phyloP scores from a whole-genome alignment of 2,888 invertebrate species.

The Heliconius sara region DNA sequence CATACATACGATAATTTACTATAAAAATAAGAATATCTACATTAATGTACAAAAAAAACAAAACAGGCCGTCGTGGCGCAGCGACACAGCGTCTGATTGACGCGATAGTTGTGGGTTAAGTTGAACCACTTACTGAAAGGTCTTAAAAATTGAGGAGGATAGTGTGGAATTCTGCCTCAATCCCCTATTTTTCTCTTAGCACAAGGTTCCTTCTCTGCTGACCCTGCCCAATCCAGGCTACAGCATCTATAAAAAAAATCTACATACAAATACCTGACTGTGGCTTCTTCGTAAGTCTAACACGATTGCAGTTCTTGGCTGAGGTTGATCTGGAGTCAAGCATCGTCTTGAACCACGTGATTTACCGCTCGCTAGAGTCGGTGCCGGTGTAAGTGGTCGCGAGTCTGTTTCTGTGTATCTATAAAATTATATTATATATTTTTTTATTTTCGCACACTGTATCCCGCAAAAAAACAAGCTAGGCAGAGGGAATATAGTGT shows the following conservation, averaged over 20 bases:
- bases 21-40: neutral
- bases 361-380: conserved; percentile 89
- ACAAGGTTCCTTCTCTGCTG: neutral
- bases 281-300: conserved; percentile 88
- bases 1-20: neutral
- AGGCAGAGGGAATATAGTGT: too few species aligned
- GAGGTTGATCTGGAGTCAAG: conserved; percentile 88
- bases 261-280: conserved; percentile 80
- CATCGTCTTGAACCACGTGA: conserved; percentile 88
- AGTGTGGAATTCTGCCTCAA: too few species aligned
- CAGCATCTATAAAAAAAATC: neutral
- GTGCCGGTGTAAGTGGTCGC: conserved; percentile 91
- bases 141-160: too few species aligned
- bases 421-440: conserved; percentile 36
- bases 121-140: too few species aligned
- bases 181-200: neutral
- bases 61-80: neutral
- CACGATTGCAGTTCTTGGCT: conserved; percentile 87
- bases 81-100: neutral
- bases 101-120: neutral
- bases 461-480: too few species aligned
- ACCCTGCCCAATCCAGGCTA: neutral
- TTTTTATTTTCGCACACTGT: too few species aligned
- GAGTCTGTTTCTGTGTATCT: conserved; percentile 94
- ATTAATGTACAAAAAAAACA: too few species aligned